Evolutionary conservation across 1,140 invertebrate genomes (phyloP), one percentile per base, ranked within the genome.

Genomic region (Zaprionus taronus): DNA sequence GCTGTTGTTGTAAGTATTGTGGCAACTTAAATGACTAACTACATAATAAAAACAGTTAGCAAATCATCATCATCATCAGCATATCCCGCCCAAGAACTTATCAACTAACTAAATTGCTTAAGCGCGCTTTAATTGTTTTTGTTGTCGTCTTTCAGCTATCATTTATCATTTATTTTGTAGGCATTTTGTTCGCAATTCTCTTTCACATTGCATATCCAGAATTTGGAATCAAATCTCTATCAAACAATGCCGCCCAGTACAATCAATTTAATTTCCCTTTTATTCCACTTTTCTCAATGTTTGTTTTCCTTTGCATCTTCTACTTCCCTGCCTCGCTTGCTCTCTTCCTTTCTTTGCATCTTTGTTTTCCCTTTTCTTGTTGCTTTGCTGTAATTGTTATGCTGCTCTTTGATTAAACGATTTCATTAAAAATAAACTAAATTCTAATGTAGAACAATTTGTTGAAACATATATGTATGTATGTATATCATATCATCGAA

Each of bases 381-480:
- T 69, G 34, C 12, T 56, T 20, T 69, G 51, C 65, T 65, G 79
- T 60, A 67, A 67, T 58, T 56, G 53, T 49, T 64, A 26, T 26
- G 28, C 51, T 79, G 64, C 49, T 57, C 36, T 56, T 62, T 68
- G 28, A 55, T 63, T 58, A 72, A 77, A 72, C 62, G n/a, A 47
- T 68, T 85, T 47, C 80, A 83, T 72, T 80, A 72, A 72, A 70
- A 86, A 57, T 58, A 90, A 89, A 84, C 75, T 90, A 80, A 73
- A 90, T 85, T 90, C 76, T 90, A 90, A 85, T 90, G 85, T 90
- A 90, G 81, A 90, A 90, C 81, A 87, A 81, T 84, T 70, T 79
- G 53, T 69, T 77, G 82, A 71, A 85, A 90, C 58, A 72, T 80
- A 79, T 81, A 63, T 26, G 24, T 5, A 26, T 26, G 24, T 82